Base-by-base conservation (phyloP, 2,888 invertebrate species). In the Cantharis flavilabris region DNA sequence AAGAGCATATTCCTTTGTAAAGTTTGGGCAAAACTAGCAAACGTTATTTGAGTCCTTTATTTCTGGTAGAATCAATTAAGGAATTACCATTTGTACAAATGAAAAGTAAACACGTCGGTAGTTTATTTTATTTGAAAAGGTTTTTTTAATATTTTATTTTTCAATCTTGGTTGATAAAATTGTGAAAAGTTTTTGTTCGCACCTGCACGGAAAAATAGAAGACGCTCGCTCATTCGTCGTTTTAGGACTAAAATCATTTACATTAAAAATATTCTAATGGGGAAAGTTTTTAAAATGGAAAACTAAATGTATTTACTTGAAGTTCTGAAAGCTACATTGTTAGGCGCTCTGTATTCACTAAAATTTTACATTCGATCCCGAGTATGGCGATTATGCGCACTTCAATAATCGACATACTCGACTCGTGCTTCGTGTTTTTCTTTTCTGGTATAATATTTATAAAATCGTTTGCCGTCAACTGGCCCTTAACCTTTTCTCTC, bases 191-290 rank as follows among this genome's bases (percentile, higher is more conserved):
- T 49, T 67, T 67, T 67, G 20, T 67, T 67, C 26, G 18, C 64
- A 18, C 64, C 18, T 67, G 49, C n/a, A 49, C 7, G n/a, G 64
- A 64, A 20, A 64, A 64, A 64, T 20, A 28, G 63, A 76, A 78
- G 73, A 76, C 76, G 76, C 28, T 75, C 75, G 76, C 73, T 76
- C 16, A 16, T 16, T 16, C 76, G 67, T 70, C 73, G 73, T 78
- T 78, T 62, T 73, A 67, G 75, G 76, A 78, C 78, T 76, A 78
- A 78, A 78, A 78, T 78, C 78, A 78, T 78, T 78, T 78, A 78
- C 78, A 78, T 78, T 78, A 78, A 78, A 78, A 78, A 78, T 73
- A 76, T 75, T 78, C 75, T 72, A 78, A 78, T 78, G 78, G 78
- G 71, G 76, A 78, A 78, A 78, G 70, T 78, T 78, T 71, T 71